Conservation (phyloP, 2,888 invertebrate genomes). For the Nudaria mundana region DNA sequence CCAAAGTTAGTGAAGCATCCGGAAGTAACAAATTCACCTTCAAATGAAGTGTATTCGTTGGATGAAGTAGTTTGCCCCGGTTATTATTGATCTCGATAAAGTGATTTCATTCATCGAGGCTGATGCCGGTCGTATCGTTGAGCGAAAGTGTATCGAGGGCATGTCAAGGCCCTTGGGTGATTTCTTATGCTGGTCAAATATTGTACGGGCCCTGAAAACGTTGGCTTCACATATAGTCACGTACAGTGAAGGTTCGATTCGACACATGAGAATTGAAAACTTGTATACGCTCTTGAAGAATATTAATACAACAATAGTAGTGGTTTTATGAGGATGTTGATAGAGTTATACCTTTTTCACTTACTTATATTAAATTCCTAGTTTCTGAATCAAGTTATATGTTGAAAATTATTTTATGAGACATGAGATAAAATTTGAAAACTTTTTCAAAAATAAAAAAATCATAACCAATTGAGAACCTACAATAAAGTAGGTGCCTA, state of each 20-base stretch:
- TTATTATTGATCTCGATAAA: constrained; percentile 29
- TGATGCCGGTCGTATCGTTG: constrained; percentile 19
- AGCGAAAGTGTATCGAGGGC: constrained; percentile 55
- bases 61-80: constrained; percentile 12
- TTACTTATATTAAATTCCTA: too few relatives aligned
- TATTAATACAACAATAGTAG: too few relatives aligned
- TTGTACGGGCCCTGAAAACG: constrained; percentile 27
- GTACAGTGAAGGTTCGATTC: constrained; percentile 42
- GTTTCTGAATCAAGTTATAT: too few relatives aligned
- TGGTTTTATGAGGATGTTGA: too few relatives aligned
- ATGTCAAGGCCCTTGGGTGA: constrained; percentile 35
- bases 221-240: constrained; percentile 40
- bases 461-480: too few relatives aligned
- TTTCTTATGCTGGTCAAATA: constrained; percentile 47
- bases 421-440: too few relatives aligned
- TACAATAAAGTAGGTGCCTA: too few relatives aligned
- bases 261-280: constrained; percentile 43
- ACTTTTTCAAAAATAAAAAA: too few relatives aligned
- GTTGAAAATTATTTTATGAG: too few relatives aligned
- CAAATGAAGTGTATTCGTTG: constrained; percentile 13
- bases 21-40: constrained; percentile 15
- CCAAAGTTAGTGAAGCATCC: constrained; percentile 7
- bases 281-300: too few relatives aligned
- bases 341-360: too few relatives aligned
- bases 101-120: constrained; percentile 33